Evolutionary conservation across 2,797 vertebrate genomes (phyloP), one percentile per base, ranked within the genome.

Genomic region (Pantherophis vulpinus): DNA sequence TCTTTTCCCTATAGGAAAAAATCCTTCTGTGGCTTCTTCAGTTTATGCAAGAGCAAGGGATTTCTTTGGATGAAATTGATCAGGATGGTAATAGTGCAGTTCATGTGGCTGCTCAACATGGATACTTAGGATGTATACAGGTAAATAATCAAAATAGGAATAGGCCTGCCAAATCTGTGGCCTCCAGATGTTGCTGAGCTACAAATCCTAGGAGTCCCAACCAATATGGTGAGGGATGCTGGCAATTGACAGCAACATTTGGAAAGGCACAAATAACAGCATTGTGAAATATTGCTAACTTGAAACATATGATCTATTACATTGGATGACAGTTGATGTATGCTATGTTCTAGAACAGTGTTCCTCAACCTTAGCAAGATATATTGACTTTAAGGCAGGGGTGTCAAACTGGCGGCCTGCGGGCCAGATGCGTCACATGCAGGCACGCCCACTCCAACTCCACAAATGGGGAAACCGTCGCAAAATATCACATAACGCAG

Each of bases 41-140:
- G 97, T 99, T 99, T 97, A 99, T 99, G 99, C 99, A 99, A 97
- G 99, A 99, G 87, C 99, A 99, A 96, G 99, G 98, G 0, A 99
- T 99, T 95, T 99, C 99, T 1, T 95, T 99, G 97, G 99, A 99
- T 79, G 99, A 99, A 94, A 98, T 98, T 16, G 99, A 99, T 96
- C 99, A 98, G 95, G 98, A 98, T n/a, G 99, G 99, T 32, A 99
- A 99, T 97, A 99, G 99, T 0, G 99, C 99, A 0, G 99, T 99
- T 20, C 99, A 99, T 0, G 97, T 99, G 0, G 99, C 99, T 5
- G 99, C 99, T 37, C 99, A 99, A 96, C 98, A 98, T 25, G 99
- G 99, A 89, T 99, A 99, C 96, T 98, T 99, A 20, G 98, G 98
- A 94, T 99, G 99, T 63, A 98, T 99, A 94, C 99, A 99, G 99